Evolutionary conservation across 2,113 vertebrate genomes (phyloP).

Genomic region (Polypterus bichir): DNA sequence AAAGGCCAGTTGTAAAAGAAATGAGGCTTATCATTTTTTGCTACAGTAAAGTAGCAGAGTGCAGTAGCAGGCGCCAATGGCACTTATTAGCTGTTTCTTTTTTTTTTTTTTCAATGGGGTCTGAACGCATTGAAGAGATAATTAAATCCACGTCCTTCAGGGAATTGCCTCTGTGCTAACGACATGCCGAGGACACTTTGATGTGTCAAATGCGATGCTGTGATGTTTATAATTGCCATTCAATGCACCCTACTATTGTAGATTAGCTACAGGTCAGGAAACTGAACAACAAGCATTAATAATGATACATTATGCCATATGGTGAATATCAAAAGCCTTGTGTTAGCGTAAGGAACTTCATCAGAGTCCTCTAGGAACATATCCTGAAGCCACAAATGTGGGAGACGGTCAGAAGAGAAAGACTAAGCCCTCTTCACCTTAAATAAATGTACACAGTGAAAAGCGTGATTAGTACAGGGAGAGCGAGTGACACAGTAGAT

Average conservation of each 20-base stretch:
- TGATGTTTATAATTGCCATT: conserved; percentile 47
- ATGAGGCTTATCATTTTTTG: too few species aligned
- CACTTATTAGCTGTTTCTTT: too few species aligned
- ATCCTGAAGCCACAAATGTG: neutral
- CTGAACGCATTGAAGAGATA: neutral
- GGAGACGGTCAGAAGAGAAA: neutral
- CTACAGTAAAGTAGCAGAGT: too few species aligned
- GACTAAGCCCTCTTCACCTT: too few species aligned
- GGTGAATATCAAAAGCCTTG: conserved; percentile 55
- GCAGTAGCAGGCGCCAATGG: too few species aligned
- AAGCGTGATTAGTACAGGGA: too few species aligned
- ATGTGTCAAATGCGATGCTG: conserved; percentile 33
- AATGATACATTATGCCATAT: conserved; percentile 47
- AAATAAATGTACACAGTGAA: too few species aligned
- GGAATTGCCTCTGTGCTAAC: conserved; percentile 17
- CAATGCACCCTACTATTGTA: conserved; percentile 40
- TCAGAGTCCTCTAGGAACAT: neutral
- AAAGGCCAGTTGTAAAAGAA: too few species aligned
- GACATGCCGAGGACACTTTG: conserved; percentile 18
- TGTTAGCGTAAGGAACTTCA: conserved; percentile 45
- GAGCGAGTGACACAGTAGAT: too few species aligned
- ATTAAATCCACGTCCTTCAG: conserved; percentile 22
- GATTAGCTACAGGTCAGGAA: conserved; percentile 54
- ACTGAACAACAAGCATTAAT: conserved; percentile 47
- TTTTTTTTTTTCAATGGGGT: too few species aligned